Evolutionary conservation across 2,888 invertebrate genomes (phyloP).

Genomic region (Habrosyne pyritoides): DNA sequence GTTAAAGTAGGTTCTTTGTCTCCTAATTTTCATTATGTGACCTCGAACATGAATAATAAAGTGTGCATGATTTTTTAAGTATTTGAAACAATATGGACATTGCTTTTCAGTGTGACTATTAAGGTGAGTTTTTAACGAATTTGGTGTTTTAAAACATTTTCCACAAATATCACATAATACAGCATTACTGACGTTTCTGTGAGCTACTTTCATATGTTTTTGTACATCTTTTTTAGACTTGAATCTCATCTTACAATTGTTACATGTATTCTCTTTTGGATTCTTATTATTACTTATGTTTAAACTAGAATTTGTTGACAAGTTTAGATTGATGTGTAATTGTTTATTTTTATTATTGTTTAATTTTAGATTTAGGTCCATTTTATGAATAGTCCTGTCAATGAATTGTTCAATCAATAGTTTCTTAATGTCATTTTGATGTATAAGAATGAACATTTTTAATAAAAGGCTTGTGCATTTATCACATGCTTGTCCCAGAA

Average conservation of each 20-base stretch:
- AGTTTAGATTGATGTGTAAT: neutral
- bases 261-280: slow-evolving; percentile 11
- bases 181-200: slow-evolving; percentile 23
- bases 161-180: slow-evolving; percentile 47
- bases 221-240: slow-evolving; percentile 22
- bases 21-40: slow-evolving; percentile 31
- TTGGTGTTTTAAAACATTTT: slow-evolving; percentile 35
- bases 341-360: slow-evolving; percentile 12
- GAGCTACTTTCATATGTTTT: slow-evolving; percentile 25
- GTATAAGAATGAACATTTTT: slow-evolving; percentile 42
- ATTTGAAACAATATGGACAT: slow-evolving; percentile 51
- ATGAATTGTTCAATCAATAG: slow-evolving; percentile 22
- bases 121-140: slow-evolving; percentile 39
- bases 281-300: slow-evolving; percentile 9
- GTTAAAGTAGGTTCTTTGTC: slow-evolving; percentile 29
- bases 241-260: slow-evolving; percentile 33
- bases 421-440: slow-evolving; percentile 34
- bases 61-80: slow-evolving; percentile 47
- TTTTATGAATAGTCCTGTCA: slow-evolving; percentile 29
- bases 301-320: neutral
- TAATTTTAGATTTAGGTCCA: slow-evolving; percentile 18
- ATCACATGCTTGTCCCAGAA: slow-evolving; percentile 44
- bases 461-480: slow-evolving; percentile 44
- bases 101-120: slow-evolving; percentile 40
- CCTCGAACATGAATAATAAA: slow-evolving; percentile 44